Evolutionary conservation across 2,888 invertebrate genomes (phyloP).

Genomic region (Ennomos fuscantarius): DNA sequence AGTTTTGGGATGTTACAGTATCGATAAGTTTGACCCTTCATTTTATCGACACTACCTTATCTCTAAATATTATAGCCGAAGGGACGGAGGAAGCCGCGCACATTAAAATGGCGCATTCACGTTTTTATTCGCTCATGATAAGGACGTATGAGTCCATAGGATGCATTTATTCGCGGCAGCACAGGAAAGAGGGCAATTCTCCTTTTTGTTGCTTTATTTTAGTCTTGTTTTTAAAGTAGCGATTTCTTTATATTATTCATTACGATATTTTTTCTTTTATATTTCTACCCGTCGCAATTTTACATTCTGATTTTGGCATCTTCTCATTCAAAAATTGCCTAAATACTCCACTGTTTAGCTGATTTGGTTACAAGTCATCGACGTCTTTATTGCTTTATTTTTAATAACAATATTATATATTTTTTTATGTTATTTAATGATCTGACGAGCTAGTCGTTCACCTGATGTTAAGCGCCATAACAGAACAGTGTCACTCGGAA

Average conservation of each 20-base stretch:
- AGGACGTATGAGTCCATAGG: slow-evolving; percentile 51
- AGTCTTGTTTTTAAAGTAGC: neutral
- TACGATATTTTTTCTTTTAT: neutral
- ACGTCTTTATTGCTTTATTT: no score
- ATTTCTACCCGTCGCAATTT: no score
- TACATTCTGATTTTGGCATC: no score
- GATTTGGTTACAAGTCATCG: no score
- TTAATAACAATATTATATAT: no score
- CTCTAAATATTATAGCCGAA: slow-evolving; percentile 53
- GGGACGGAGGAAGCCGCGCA: slow-evolving; percentile 59
- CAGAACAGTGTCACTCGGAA: no score
- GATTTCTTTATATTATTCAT: neutral
- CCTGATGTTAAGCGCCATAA: no score
- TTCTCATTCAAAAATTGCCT: neutral
- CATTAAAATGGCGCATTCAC: slow-evolving; percentile 66
- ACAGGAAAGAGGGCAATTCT: slow-evolving; percentile 10
- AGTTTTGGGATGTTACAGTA: neutral
- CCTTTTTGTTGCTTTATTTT: neutral
- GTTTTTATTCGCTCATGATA: slow-evolving; percentile 67
- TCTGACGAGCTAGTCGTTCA: no score
- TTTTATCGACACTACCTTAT: slow-evolving; percentile 26
- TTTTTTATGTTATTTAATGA: no score
- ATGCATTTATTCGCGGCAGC: slow-evolving; percentile 33
- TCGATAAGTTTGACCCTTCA: slow-evolving; percentile 20
- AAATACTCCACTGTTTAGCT: neutral